A percentile compares a stretch with the other conserved stretches of the same genome.
Evolutionary conservation across 2,797 vertebrate species (phyloP).

Genomic region (Tokudaia tokunoshimensis): DNA sequence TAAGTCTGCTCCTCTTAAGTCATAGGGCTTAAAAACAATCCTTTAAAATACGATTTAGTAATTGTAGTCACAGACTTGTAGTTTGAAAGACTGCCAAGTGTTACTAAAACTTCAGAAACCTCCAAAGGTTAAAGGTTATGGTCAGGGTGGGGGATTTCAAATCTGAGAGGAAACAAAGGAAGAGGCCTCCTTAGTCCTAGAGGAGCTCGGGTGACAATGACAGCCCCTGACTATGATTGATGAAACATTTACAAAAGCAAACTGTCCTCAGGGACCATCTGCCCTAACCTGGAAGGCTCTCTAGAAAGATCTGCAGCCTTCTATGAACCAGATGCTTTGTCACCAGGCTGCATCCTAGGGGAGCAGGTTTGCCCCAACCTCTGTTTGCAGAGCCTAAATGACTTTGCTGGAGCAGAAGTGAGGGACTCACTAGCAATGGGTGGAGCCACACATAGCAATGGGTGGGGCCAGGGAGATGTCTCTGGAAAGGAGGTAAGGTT

Average conservation of each 20-base stretch:
- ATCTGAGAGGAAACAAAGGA: conserved; percentile 86
- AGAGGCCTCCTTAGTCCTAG: conserved; percentile 81
- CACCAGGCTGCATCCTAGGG: neutral
- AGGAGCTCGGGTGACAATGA: neutral
- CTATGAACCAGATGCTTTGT: neutral
- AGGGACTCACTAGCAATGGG: neutral
- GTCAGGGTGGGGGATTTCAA: conserved; percentile 88
- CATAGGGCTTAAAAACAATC: neutral
- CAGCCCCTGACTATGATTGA: neutral
- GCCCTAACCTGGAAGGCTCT: neutral
- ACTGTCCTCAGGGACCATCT: neutral
- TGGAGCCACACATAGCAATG: too few relatives aligned
- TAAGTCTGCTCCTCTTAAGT: neutral
- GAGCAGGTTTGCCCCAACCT: neutral
- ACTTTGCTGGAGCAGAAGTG: neutral
- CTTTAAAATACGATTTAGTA: neutral
- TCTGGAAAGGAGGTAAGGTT: neutral
- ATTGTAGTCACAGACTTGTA: neutral
- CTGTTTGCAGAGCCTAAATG: neutral
- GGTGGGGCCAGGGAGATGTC: neutral
- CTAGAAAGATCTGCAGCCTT: neutral
- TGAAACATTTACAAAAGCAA: neutral
- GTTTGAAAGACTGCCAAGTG: conserved; percentile 19
- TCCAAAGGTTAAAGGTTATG: conserved; percentile 83
- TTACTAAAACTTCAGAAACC: conserved; percentile 56